Evolutionary conservation across 2,888 invertebrate species (phyloP), one percentile per base, ranked within the genome.

Genomic region (Nemotelus pantherinus): DNA sequence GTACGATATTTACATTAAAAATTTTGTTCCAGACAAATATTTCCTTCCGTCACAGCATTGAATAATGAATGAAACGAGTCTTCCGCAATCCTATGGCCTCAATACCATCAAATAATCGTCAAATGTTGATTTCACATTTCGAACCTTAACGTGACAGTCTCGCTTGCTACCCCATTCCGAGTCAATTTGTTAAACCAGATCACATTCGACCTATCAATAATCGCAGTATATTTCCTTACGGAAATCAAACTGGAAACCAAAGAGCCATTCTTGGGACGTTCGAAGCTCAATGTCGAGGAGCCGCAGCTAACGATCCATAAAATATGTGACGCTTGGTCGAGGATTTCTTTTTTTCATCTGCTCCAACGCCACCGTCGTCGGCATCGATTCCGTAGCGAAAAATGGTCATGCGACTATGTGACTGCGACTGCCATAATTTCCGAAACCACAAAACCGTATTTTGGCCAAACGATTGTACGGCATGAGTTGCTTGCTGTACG

Each of bases 131-230:
- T 45, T 47, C 58, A 58, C n/a, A 72, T n/a, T 57, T 72, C 25
- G 9, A 47, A 72, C 58, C 45, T 6, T 41, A 39, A 50, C 10
- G 44, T 72, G 58, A 72, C 58, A 45, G n/a, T 58, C 10, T 39
- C 58, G n/a, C 9, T 44, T 10, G 41, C 41, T 47, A 44, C 47
- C 39, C 25, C 74, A 43, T 41, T 63, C 63, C 25, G 10, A 74
- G 74, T 74, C 74, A 74, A 74, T 71, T 78, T 78, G 64, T 67
- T 55, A 74, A 79, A 79, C 77, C 79, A 77, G 79, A 79, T 79
- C 79, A 79, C 77, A 79, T 77, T 77, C 71, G 39, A 77, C 77
- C 77, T 79, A 79, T 77, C 77, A 79, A 79, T 77, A 79, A 74
- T 47, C 63, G 43, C 9, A 55, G 50, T 41, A 10, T 3, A 7